Evolutionary conservation across 2,888 invertebrate species (phyloP).

Genomic region (Tryphoninae sp.): DNA sequence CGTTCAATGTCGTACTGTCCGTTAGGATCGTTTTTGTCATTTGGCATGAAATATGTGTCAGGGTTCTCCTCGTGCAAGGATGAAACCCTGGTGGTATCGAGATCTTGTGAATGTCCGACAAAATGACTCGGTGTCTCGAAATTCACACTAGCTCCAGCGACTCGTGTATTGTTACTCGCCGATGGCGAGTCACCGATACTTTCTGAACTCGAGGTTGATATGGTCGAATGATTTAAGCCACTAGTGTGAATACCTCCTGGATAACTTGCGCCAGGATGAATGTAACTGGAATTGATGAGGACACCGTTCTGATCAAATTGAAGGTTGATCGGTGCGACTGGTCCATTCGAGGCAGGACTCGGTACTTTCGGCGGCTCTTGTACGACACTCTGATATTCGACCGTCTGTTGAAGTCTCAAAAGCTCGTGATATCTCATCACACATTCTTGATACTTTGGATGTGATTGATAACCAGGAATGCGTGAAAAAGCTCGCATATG

Average conservation of each 20-base stretch:
- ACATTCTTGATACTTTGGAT: conserved; percentile 79
- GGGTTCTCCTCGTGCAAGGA: conserved; percentile 46
- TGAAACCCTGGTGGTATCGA: conserved; percentile 37
- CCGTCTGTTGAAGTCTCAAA: conserved; percentile 74
- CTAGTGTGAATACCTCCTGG: conserved; percentile 58
- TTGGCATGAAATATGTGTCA: conserved; percentile 59
- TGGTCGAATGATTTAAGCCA: conserved; percentile 43
- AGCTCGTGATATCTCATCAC: conserved; percentile 75
- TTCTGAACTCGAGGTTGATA: conserved; percentile 20
- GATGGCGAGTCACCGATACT: conserved; percentile 8
- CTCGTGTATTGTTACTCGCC: background rate
- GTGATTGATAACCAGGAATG: conserved; percentile 77
- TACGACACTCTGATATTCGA: conserved; percentile 74
- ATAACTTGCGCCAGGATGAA: conserved; percentile 68
- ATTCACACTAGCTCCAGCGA: conserved; percentile 17
- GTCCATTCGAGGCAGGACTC: conserved; percentile 53
- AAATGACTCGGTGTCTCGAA: conserved; percentile 60
- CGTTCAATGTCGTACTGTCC: conserved; percentile 60
- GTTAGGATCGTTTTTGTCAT: conserved; percentile 47
- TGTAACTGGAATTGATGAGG: conserved; percentile 76
- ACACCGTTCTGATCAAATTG: conserved; percentile 80
- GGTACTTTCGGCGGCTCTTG: conserved; percentile 72
- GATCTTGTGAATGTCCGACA: conserved; percentile 60
- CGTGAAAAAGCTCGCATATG: conserved; percentile 75
- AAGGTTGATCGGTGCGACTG: conserved; percentile 76